Evolutionary conservation across 92 coral and sea anemone genomes (phyloP), one percentile per base, ranked within the genome.

Genomic region (Epizoanthus ramosus): DNA sequence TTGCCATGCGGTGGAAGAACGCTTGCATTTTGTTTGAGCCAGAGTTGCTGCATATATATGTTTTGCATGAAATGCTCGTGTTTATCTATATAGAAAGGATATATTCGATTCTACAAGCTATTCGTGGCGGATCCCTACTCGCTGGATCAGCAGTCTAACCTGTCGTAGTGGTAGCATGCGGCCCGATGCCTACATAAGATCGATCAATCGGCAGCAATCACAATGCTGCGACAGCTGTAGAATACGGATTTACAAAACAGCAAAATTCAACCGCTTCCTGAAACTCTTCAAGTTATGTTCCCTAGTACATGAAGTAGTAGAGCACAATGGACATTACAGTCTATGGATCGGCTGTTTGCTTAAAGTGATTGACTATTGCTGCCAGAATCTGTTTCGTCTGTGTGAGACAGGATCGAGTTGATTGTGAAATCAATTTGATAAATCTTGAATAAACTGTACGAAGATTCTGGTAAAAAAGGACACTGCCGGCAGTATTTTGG

Each of bases 301-400:
- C 68, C 3, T 63, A 28, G 68, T 6, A 63, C 22, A 63, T 63
- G 25, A 63, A 63, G 68, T 63, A 63, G 68, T 18, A 63, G 25
- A 18, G 68, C 68, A 63, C 68, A 63, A 63, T 17, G 68, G 68
- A 63, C 21, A 63, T 79, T 61, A 12, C 31, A 28, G 31, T 28
- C 57, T 63, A 79, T 59, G 83, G 54, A 45, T 63, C 70, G 73
- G 18, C 22, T n/a, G 68, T 79, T 61, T 79, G 35, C 39, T 13
- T 64, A 31, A 79, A 79, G 58, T 79, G 84, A 79, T 79, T 35
- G 22, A 64, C 84, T 41, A 79, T 63, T 79, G 73, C 84, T 39
- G 84, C 73, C 56, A 79, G 66, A 79, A 79, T 79, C 70, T 59
- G 23, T 79, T 57, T 39, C 53, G 73, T 79, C 68, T 33, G 73